A percentile compares a stretch with the other conserved stretches of the same genome.
phyloP scores from a whole-genome alignment of 2,113 vertebrate species.

The Sitta europaea region DNA sequence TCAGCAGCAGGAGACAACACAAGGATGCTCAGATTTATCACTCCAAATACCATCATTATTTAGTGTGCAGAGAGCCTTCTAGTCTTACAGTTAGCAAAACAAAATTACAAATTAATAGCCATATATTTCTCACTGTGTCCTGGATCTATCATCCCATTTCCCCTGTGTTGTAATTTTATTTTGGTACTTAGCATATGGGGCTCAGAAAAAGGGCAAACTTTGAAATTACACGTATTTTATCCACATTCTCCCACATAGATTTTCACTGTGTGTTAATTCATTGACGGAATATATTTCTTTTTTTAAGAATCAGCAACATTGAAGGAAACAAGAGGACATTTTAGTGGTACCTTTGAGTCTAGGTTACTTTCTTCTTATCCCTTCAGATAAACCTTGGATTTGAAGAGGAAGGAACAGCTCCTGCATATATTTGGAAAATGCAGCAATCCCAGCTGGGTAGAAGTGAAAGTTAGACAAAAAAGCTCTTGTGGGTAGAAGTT shows the following conservation, averaged over 20 bases:
- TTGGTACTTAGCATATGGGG: conserved; percentile 47
- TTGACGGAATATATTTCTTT: background rate
- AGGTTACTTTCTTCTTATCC: background rate
- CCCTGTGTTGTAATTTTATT: conserved; percentile 42
- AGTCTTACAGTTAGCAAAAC: conserved; percentile 62
- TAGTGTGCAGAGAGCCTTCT: conserved; percentile 6
- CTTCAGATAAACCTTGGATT: background rate
- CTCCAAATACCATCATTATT: conserved; percentile 50
- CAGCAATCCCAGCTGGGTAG: background rate
- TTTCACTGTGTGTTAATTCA: background rate
- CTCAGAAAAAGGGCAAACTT: conserved; percentile 15
- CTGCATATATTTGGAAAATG: background rate
- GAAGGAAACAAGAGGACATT: background rate
- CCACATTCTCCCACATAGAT: background rate
- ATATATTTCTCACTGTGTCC: conserved; percentile 31
- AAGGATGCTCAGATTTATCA: conserved; percentile 57
- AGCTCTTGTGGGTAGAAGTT: background rate
- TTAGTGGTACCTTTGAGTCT: background rate
- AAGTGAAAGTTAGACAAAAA: background rate
- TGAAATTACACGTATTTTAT: conserved; percentile 6
- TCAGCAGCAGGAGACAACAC: conserved; percentile 36
- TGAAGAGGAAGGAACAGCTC: background rate
- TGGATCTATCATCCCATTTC: conserved; percentile 32
- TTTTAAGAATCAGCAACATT: background rate
- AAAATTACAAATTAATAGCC: conserved; percentile 62